Percentiles rank a stretch among this genome's conserved stretches.
These are phyloP conservation scores for Acanthurus lineatus DNA, from an alignment of 2,797 vertebrate species.

Conservation along the genomic window DNA sequence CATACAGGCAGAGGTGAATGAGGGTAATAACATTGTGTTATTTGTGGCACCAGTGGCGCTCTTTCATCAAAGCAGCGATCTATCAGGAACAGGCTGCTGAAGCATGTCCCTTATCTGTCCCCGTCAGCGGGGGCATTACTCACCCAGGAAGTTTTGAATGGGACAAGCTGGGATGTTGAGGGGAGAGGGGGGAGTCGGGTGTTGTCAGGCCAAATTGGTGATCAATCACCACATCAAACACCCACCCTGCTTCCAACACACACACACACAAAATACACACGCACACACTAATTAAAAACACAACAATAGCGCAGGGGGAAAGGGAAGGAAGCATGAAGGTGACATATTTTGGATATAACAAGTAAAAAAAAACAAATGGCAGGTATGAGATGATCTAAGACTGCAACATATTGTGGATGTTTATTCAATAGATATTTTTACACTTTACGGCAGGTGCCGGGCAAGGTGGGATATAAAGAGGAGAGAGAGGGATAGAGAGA, in stretches of 20 bases:
- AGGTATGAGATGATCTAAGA: constrained; percentile 24
- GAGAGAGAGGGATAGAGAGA: constrained; percentile 49
- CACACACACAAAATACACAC: constrained; percentile 61
- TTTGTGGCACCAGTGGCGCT: constrained; percentile 89
- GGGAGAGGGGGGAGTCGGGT: constrained; percentile 77
- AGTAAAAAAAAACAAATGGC: constrained; percentile 1
- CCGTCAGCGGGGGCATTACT: constrained; percentile 94
- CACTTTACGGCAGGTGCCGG: constrained; percentile 20
- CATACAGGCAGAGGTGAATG: constrained; percentile 38
- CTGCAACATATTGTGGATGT: constrained; percentile 30
- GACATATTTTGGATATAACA: constrained; percentile 9
- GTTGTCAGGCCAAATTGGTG: constrained; percentile 97
- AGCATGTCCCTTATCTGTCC: constrained; percentile 95
- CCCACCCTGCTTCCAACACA: constrained; percentile 64
- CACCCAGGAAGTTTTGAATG: constrained; percentile 91
- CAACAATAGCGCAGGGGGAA: constrained; percentile 61
- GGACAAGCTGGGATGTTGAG: constrained; percentile 82
- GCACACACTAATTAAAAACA: constrained; percentile 88
- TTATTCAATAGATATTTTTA: constrained; percentile 53
- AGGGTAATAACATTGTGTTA: constrained; percentile 84
- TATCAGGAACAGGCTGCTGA: constrained; percentile 92
- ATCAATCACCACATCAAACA: constrained; percentile 93
- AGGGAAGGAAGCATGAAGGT: background rate
- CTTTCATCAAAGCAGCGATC: constrained; percentile 93
- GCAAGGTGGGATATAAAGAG: constrained; percentile 36